Conservation (phyloP, 64 coral and sea anemone genomes). For the Pocillopora verrucosa region DNA sequence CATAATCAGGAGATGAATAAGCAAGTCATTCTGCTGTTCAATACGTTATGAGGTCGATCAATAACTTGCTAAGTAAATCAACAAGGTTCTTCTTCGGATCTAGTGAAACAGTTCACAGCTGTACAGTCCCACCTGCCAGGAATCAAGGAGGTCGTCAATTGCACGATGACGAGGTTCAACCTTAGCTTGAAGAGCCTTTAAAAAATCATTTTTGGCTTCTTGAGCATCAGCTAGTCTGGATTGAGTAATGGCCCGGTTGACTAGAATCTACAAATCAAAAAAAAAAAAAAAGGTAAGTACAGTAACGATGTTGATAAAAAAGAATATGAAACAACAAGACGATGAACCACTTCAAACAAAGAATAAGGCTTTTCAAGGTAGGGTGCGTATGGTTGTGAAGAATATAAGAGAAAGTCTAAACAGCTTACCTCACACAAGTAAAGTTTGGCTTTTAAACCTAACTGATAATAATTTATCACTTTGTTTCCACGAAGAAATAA, state of each 20-base stretch:
- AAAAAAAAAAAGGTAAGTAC: not conserved
- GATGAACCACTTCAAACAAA: too few relatives aligned
- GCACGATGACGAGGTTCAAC: slow-evolving; percentile 88
- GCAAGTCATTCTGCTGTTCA: too few relatives aligned
- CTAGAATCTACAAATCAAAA: slow-evolving; percentile 61
- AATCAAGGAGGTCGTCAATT: slow-evolving; percentile 78
- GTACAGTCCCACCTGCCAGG: slow-evolving; percentile 63
- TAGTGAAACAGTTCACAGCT: too few relatives aligned
- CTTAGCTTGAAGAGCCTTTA: slow-evolving; percentile 74
- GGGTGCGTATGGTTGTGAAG: too few relatives aligned
- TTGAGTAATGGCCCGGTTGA: slow-evolving; percentile 74
- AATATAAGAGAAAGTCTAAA: too few relatives aligned
- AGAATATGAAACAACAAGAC: not conserved
- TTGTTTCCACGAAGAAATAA: slow-evolving; percentile 87
- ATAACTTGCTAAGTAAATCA: too few relatives aligned
- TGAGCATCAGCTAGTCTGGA: slow-evolving; percentile 64
- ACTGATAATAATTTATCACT: slow-evolving; percentile 87
- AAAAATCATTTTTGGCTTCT: slow-evolving; percentile 79
- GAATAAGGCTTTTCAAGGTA: too few relatives aligned
- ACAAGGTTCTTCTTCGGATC: not conserved
- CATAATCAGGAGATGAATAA: too few relatives aligned
- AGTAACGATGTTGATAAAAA: not conserved
- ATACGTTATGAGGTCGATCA: too few relatives aligned
- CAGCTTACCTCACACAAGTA: slow-evolving; percentile 84
- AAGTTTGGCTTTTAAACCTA: slow-evolving; percentile 89